These are phyloP conservation scores for Argyrosomus regius DNA, from an alignment of 2,797 vertebrate genomes.

Conservation along the genomic window DNA sequence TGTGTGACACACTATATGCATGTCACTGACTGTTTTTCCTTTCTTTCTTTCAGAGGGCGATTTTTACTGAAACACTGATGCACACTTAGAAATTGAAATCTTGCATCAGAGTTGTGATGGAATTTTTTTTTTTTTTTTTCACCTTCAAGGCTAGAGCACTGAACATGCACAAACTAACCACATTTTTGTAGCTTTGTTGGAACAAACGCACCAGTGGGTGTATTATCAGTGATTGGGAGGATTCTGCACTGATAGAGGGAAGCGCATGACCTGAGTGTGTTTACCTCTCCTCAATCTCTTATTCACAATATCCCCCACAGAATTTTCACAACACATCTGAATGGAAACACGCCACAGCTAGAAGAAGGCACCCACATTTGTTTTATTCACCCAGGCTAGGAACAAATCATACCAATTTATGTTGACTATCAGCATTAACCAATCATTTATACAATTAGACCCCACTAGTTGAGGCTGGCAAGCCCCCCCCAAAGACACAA, in stretches of 20 bases:
- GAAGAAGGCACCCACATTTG: slow-evolving; percentile 7
- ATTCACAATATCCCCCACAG: slow-evolving; percentile 41
- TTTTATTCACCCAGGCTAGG: slow-evolving; percentile 4
- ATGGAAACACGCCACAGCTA: slow-evolving; percentile 18
- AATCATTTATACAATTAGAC: neutral
- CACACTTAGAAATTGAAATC: neutral
- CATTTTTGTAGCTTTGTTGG: neutral
- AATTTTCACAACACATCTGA: slow-evolving; percentile 25
- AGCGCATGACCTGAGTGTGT: slow-evolving; percentile 47
- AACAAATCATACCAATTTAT: slow-evolving; percentile 10
- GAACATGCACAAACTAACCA: neutral
- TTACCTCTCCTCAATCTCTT: slow-evolving; percentile 37
- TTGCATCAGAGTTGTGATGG: neutral
- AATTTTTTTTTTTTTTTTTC: neutral
- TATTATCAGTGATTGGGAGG: slow-evolving; percentile 29
- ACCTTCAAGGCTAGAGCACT: neutral
- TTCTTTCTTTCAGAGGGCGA: neutral
- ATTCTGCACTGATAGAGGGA: slow-evolving; percentile 33
- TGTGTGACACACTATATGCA: neutral
- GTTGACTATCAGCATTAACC: neutral
- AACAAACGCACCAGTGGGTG: neutral
- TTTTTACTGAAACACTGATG: neutral
- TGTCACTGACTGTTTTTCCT: neutral
- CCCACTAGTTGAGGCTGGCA: neutral
- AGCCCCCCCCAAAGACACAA: neutral